phyloP scores from a whole-genome alignment of 2,888 invertebrate species.

The Chamaedrilus cognettii region DNA sequence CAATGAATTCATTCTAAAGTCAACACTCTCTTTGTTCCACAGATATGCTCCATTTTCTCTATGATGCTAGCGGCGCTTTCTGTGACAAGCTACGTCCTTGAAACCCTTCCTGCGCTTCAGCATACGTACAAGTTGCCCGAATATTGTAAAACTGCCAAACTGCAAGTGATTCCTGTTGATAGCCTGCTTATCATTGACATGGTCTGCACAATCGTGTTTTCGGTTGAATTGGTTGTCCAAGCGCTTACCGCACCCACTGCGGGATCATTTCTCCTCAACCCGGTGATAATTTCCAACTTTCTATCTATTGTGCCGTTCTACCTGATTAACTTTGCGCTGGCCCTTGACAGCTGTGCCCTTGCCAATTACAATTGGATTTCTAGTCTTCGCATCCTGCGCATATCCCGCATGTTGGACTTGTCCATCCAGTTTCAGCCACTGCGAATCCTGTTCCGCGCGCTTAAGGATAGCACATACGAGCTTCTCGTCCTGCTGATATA shows the following conservation, averaged over 20 bases:
- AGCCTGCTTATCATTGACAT: too few relatives aligned
- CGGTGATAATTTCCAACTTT: constrained; percentile 26
- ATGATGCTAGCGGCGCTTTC: too few relatives aligned
- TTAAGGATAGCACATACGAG: constrained; percentile 27
- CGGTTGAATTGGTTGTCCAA: constrained; percentile 18
- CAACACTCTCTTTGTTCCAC: too few relatives aligned
- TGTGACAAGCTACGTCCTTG: constrained; percentile 3
- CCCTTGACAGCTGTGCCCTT: constrained; percentile 9
- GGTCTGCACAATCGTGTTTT: constrained; percentile 22
- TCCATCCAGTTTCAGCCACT: constrained; percentile 28
- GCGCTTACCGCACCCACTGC: background rate
- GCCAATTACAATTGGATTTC: constrained; percentile 20
- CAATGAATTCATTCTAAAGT: too few relatives aligned
- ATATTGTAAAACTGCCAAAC: too few relatives aligned
- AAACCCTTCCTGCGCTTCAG: too few relatives aligned
- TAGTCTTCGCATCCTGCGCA: constrained; percentile 23
- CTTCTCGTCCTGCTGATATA: constrained; percentile 31
- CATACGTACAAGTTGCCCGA: too few relatives aligned
- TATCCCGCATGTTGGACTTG: constrained; percentile 30
- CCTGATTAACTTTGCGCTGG: background rate
- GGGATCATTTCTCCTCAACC: constrained; percentile 18
- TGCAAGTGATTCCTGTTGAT: too few relatives aligned
- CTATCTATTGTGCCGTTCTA: constrained; percentile 23
- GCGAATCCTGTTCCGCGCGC: constrained; percentile 28
- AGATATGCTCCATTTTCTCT: too few relatives aligned